Evolutionary conservation across 2,888 invertebrate species (phyloP), one percentile per base, ranked within the genome.

Genomic region (Temnothorax rugatulus): DNA sequence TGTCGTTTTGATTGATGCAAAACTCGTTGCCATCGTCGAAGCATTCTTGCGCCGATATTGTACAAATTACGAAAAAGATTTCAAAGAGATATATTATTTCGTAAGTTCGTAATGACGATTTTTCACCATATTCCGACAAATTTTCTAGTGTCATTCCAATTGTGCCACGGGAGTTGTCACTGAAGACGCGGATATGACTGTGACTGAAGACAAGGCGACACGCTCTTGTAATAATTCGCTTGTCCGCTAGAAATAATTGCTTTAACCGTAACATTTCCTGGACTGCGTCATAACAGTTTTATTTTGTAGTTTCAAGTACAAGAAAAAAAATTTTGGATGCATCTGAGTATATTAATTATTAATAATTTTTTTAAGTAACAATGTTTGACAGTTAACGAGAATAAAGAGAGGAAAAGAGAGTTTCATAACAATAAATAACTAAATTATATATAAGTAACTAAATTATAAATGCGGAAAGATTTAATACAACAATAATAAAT

Each of bases 1-100:
- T 97, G 94, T 97, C 97, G 86, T 97, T 96, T 8, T 97, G 95
- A 94, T 97, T 95, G 52, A 95, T 90, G 75, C 95, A 95, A 86
- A 94, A 94, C 82, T 94, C 94, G 64, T 92, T 93, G 1, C 94
- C 95, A 15, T 95, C 95, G 83, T 94, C 93, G 88, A 92, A 94
- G 83, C 95, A 95, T 47, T 93, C 90, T 66, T 93, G 91, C 0
- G 64, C 83, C 1, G 34, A 54, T 34, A 71, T 82, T 7, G 29
- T 4, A 13, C 0, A 7, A 44, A 88, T 41, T 0, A 21, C 13
- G 0, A 84, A 25, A 0, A 85, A 57, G 5, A 87, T 41, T 18
- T 68, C 13, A 0, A 74, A 15, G 0, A 86, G 15, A 8, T 59
- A 1, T n/a, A 61, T 61, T 21, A 63, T 9, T 1, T 15, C 4